Evolutionary conservation across 2,797 vertebrate genomes (phyloP).

Genomic region (Poecilia velifera): DNA sequence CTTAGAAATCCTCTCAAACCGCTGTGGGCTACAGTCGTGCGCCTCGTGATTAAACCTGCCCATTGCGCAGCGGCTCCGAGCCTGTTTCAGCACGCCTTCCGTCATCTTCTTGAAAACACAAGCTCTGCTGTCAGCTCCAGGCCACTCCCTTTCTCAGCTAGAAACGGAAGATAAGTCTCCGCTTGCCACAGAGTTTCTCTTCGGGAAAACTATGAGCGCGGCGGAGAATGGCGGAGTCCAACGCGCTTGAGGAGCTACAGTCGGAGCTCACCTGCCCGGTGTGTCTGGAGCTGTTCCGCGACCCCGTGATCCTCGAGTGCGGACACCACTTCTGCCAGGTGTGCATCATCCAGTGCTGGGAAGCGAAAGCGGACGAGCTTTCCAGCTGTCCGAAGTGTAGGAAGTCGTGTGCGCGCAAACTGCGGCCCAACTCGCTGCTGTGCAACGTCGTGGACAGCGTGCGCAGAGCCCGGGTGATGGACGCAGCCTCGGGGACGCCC

Average conservation of each 20-base stretch:
- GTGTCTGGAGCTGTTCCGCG: conserved; percentile 78
- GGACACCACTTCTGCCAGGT: conserved; percentile 81
- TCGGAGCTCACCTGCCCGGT: conserved; percentile 81
- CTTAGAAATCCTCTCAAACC: background rate
- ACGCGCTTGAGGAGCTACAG: conserved; percentile 77
- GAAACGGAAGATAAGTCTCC: conserved; percentile 21
- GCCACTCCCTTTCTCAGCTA: conserved; percentile 47
- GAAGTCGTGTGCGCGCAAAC: conserved; percentile 69
- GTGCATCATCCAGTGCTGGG: conserved; percentile 81
- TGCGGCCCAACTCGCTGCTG: conserved; percentile 79
- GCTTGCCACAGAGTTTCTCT: conserved; percentile 2
- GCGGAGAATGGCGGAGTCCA: conserved; percentile 72
- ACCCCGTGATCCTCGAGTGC: conserved; percentile 81
- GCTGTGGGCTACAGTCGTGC: background rate
- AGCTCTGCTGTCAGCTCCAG: conserved; percentile 19
- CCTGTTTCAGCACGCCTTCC: conserved; percentile 49
- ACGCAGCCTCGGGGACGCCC: conserved; percentile 10
- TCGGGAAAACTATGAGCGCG: conserved; percentile 40
- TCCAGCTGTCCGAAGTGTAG: conserved; percentile 78
- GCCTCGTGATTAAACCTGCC: background rate
- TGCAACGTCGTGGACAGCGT: conserved; percentile 82
- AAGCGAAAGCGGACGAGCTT: conserved; percentile 73
- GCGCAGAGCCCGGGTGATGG: conserved; percentile 67
- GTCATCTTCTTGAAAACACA: conserved; percentile 34
- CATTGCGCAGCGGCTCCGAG: background rate